phyloP scores from a whole-genome alignment of 1,140 invertebrate genomes.

The Eubasilissa regina region DNA sequence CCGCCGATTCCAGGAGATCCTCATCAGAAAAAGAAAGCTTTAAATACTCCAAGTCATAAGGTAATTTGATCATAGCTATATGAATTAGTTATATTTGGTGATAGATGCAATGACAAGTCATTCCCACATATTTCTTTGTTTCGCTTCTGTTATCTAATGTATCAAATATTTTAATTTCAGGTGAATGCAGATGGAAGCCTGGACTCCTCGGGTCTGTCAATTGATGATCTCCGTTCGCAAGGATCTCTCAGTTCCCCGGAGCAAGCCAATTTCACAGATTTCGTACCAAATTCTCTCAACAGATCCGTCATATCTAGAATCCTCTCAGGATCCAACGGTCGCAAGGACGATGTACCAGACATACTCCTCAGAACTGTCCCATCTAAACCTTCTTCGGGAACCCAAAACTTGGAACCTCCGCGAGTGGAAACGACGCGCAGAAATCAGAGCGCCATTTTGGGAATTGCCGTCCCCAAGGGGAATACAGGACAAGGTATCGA shows the following conservation, averaged over 20 bases:
- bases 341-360: constrained; percentile 85
- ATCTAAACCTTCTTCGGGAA: constrained; percentile 71
- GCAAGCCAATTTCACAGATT: constrained; percentile 75
- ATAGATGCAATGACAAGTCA: too few species aligned
- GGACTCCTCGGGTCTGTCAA: constrained; percentile 66
- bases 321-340: constrained; percentile 84
- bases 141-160: neutral
- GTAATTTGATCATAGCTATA: constrained; percentile 57
- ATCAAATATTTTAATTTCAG: constrained; percentile 62
- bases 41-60: constrained; percentile 81
- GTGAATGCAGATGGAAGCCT: constrained; percentile 65
- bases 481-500: constrained; percentile 65
- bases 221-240: constrained; percentile 61
- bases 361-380: constrained; percentile 80
- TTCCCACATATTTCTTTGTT: too few species aligned
- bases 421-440: constrained; percentile 61
- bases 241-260: constrained; percentile 61
- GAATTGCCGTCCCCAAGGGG: constrained; percentile 66
- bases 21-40: constrained; percentile 77
- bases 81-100: too few species aligned
- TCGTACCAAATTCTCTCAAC: constrained; percentile 76
- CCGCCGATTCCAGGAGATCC: constrained; percentile 66
- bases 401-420: constrained; percentile 40
- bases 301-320: constrained; percentile 85
- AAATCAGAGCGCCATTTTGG: constrained; percentile 67